Conservation (phyloP, 1,140 invertebrate species). For the Aphelenchoides besseyi region DNA sequence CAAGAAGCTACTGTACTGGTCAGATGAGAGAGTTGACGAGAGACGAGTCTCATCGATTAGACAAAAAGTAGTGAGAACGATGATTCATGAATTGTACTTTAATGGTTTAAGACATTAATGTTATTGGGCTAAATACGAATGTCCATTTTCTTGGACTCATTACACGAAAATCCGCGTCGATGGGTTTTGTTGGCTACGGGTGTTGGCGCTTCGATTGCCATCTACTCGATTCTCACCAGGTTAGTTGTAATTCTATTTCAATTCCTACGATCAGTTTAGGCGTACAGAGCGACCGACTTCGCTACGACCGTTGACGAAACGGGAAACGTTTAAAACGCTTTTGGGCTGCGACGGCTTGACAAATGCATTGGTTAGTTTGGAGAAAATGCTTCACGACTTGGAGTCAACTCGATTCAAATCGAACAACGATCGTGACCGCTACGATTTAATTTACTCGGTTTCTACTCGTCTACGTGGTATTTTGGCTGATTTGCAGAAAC, state of each 20-base stretch:
- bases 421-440: slow-evolving; percentile 31
- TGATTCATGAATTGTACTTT: too few relatives aligned
- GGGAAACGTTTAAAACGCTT: slow-evolving; percentile 30
- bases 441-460: slow-evolving; percentile 44
- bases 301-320: slow-evolving; percentile 23
- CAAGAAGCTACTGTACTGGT: too few relatives aligned
- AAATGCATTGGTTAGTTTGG: slow-evolving; percentile 31
- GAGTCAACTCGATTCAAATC: slow-evolving; percentile 39
- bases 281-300: slow-evolving; percentile 16
- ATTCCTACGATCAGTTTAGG: slow-evolving; percentile 26
- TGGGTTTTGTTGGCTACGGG: slow-evolving; percentile 28
- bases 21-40: too few relatives aligned
- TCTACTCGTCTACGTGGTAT: slow-evolving; percentile 36
- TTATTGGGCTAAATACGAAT: too few relatives aligned
- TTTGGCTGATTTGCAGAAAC: slow-evolving; percentile 39
- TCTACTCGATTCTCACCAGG: slow-evolving; percentile 27
- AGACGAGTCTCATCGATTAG: too few relatives aligned
- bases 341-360: slow-evolving; percentile 28
- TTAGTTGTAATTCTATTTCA: slow-evolving; percentile 15
- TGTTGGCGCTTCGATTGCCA: slow-evolving; percentile 28
- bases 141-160: background rate
- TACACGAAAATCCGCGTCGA: slow-evolving; percentile 21
- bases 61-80: too few relatives aligned
- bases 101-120: too few relatives aligned
- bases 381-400: slow-evolving; percentile 31